Conservation (phyloP, 2,797 vertebrate genomes). For the Mionectes olivaceus region DNA sequence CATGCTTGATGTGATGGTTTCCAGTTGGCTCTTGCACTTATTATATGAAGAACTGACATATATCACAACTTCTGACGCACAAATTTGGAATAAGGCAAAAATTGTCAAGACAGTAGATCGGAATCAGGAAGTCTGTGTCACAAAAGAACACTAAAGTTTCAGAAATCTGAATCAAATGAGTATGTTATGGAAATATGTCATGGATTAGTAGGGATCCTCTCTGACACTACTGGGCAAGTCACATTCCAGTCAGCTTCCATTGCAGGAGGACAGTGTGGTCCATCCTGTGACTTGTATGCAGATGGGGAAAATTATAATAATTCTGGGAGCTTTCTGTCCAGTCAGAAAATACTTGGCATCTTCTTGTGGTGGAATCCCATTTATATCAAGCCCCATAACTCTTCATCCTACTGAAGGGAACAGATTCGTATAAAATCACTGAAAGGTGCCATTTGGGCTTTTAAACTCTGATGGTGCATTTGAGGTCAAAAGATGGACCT, state of each 20-base stretch:
- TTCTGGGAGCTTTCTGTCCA: background rate
- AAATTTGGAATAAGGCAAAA: slow-evolving; percentile 57
- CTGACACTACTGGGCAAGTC: background rate
- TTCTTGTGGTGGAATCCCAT: background rate
- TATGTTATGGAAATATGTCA: slow-evolving; percentile 23
- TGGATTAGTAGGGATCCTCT: background rate
- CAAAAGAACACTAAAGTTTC: slow-evolving; percentile 32
- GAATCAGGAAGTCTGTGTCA: background rate
- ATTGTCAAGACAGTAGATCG: slow-evolving; percentile 42
- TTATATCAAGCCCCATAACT: background rate
- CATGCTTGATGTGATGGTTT: slow-evolving; percentile 56
- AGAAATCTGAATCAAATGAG: slow-evolving; percentile 15
- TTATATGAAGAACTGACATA: slow-evolving; percentile 61
- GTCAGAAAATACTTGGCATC: background rate
- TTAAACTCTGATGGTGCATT: background rate
- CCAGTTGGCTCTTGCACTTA: slow-evolving; percentile 69
- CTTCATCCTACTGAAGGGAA: background rate
- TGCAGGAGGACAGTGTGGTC: background rate
- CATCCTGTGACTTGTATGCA: background rate
- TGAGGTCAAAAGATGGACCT: background rate
- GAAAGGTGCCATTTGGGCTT: background rate
- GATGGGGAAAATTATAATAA: background rate
- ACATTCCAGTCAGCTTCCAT: background rate
- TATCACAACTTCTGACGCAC: slow-evolving; percentile 65
- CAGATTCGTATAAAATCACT: background rate